Percentiles rank a stretch among this genome's conserved stretches.
Evolutionary conservation across 1,140 invertebrate species (phyloP).

Genomic region (Phortica variegata): DNA sequence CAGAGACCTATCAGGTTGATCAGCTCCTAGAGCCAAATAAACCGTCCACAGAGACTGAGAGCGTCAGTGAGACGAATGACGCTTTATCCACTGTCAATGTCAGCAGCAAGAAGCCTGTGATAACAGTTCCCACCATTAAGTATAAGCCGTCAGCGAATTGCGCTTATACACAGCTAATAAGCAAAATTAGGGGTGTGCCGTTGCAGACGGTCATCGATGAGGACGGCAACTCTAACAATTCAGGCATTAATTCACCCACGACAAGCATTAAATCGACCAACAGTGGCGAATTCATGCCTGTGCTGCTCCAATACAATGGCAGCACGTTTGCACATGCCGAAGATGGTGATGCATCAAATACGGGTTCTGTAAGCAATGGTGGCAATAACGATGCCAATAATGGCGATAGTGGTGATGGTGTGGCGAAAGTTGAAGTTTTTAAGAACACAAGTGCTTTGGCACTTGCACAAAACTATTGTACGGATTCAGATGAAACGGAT

Average conservation of each 20-base stretch:
- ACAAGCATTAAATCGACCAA: constrained; percentile 34
- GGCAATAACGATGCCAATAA: constrained; percentile 14
- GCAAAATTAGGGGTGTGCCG: constrained; percentile 75
- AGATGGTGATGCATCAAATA: constrained; percentile 3
- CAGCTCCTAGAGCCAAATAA: constrained; percentile 54
- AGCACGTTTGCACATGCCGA: constrained; percentile 42
- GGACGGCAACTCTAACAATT: constrained; percentile 25
- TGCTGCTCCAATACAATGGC: constrained; percentile 45
- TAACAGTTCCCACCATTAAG: constrained; percentile 60
- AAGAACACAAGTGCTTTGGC: constrained; percentile 60
- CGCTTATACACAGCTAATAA: constrained; percentile 81
- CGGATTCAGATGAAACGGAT: constrained; percentile 42
- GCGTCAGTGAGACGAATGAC: constrained; percentile 56
- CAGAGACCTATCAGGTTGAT: too few relatives aligned
- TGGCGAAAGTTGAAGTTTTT: constrained; percentile 39
- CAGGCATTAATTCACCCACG: constrained; percentile 36
- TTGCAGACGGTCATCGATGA: constrained; percentile 54
- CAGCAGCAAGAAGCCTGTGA: constrained; percentile 24
- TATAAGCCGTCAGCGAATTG: constrained; percentile 81
- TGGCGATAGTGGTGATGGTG: constrained; percentile 14
- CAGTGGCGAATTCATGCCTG: constrained; percentile 37
- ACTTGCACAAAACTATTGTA: constrained; percentile 63
- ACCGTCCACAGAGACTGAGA: constrained; percentile 53
- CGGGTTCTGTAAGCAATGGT: not conserved
- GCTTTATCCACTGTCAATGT: not conserved